Evolutionary conservation across 2,797 vertebrate species (phyloP), one percentile per base, ranked within the genome.

Genomic region (Holocentrus rufus): DNA sequence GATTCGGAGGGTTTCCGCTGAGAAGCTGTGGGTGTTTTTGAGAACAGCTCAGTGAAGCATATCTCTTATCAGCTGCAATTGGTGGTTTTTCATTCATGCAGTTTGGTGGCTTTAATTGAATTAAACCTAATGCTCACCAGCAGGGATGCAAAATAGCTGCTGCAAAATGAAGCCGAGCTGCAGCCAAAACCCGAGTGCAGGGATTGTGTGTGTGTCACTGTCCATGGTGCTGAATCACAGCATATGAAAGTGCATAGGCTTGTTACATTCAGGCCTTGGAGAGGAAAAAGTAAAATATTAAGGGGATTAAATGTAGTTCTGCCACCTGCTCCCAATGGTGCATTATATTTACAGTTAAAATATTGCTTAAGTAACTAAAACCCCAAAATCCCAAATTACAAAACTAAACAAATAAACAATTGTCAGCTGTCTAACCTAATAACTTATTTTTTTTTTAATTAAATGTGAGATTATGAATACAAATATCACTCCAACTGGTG

Each of bases 41-140:
- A 72, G 72, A 67, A 44, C 62, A 80, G 69, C 55, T 67, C 73
- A 75, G 76, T 69, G 71, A 80, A 76, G 81, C 68, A 27, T 73
- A 65, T 68, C 73, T 64, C 60, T 76, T 59, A 65, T 74, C 31
- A 59, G 49, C 77, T 53, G 53, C 7, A 2, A n/a, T 54, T 2
- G 27, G 44, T 71, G 50, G 58, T 54, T 65, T 27, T 42, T 53
- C 44, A 13, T 63, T 56, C 62, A 42, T 56, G 52, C 31, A 42
- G 63, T 52, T 22, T 9, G 31, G 71, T 25, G 46, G 75, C 25
- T 77, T 71, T 66, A 73, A 79, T 76, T 74, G 36, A 74, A 78
- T 71, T 65, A 14, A 65, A 50, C 22, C 36, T 22, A 23, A 71
- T 0, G 4, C 23, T 34, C 30, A 67, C 11, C 34, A 53, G 39